Evolutionary conservation across 2,113 vertebrate genomes (phyloP).

Genomic region (Trichomycterus rosablanca): DNA sequence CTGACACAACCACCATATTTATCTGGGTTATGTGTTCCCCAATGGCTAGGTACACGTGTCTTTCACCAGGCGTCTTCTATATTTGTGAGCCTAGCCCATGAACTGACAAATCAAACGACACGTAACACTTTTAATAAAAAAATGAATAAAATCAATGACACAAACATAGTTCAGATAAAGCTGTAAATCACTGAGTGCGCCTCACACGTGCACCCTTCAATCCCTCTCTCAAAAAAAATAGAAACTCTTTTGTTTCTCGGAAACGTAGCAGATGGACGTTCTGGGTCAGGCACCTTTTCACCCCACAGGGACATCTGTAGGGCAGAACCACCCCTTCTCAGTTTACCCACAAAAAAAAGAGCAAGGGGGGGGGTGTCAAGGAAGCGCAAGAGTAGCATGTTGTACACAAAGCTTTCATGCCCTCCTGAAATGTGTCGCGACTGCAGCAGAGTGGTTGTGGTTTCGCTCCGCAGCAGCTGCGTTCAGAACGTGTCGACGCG

Average conservation of each 20-base stretch:
- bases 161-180: too few species aligned
- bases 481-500: constrained; percentile 25
- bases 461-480: constrained; percentile 25
- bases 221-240: constrained; percentile 9
- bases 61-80: too few species aligned
- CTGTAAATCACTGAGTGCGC: too few species aligned
- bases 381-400: neutral
- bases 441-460: constrained; percentile 27
- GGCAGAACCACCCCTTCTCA: constrained; percentile 21
- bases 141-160: too few species aligned
- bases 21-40: too few species aligned
- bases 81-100: too few species aligned
- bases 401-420: neutral
- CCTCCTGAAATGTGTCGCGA: constrained; percentile 28
- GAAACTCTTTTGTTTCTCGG: constrained; percentile 32
- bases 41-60: too few species aligned
- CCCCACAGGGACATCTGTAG: constrained; percentile 37
- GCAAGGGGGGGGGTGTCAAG: neutral
- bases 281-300: constrained; percentile 14
- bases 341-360: neutral
- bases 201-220: constrained; percentile 1
- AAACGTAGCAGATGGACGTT: constrained; percentile 36
- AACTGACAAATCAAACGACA: neutral
- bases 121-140: neutral
- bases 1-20: too few species aligned